phyloP scores from a whole-genome alignment of 2,888 invertebrate species.

The Drosophila sordidula region DNA sequence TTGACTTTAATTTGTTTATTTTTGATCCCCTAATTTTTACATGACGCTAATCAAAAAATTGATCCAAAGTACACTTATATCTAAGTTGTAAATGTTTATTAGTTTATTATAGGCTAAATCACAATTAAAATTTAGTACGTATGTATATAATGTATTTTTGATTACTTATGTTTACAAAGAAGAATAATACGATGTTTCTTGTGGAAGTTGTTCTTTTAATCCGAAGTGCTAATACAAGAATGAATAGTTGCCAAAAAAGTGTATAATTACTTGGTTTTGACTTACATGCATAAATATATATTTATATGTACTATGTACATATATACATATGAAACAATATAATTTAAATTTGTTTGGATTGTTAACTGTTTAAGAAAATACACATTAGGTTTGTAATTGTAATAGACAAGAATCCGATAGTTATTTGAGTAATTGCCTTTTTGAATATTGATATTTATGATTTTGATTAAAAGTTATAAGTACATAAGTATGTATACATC shows the following conservation, averaged over 20 bases:
- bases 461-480: slow-evolving; percentile 4
- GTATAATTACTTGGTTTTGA: slow-evolving; percentile 10
- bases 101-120: slow-evolving; percentile 47
- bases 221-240: slow-evolving; percentile 10
- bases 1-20: slow-evolving; percentile 13
- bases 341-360: slow-evolving; percentile 12
- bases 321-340: slow-evolving; percentile 10
- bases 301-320: slow-evolving; percentile 7
- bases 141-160: slow-evolving; percentile 11
- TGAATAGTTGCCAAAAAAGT: slow-evolving; percentile 18
- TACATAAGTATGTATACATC: background rate
- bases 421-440: slow-evolving; percentile 9
- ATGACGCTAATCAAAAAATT: slow-evolving; percentile 2
- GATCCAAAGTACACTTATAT: slow-evolving; percentile 3
- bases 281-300: background rate
- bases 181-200: slow-evolving; percentile 36
- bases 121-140: slow-evolving; percentile 40
- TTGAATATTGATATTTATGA: slow-evolving; percentile 19
- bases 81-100: slow-evolving; percentile 19
- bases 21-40: background rate
- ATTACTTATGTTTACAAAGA: slow-evolving; percentile 15
- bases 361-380: slow-evolving; percentile 2
- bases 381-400: slow-evolving; percentile 4
- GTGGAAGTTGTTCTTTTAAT: slow-evolving; percentile 31
- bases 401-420: no score